Conservation (phyloP, 2,797 vertebrate species). For the Myotis planiceps region DNA sequence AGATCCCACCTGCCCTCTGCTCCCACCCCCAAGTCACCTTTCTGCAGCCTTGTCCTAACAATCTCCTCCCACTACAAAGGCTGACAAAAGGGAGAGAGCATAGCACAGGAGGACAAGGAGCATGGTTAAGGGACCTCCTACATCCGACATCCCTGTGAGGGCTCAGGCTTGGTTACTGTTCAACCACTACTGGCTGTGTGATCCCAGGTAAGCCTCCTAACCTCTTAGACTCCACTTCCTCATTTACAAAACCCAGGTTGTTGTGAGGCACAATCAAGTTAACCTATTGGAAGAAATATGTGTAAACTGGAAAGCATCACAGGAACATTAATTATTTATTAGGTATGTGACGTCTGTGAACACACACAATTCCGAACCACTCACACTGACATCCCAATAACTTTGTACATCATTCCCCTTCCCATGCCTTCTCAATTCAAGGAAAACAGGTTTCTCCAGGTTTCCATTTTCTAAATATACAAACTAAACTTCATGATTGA, state of each 20-base stretch:
- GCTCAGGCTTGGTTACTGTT: not conserved
- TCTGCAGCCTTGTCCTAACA: not conserved
- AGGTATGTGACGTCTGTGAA: not conserved
- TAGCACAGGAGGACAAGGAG: not conserved
- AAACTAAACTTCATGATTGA: not conserved
- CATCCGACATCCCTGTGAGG: not conserved
- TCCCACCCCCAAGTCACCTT: not conserved
- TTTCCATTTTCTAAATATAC: constrained; percentile 40
- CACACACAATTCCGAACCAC: not conserved
- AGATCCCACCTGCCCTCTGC: not conserved
- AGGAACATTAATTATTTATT: not conserved
- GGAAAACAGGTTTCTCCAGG: not conserved
- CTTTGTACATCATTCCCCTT: not conserved
- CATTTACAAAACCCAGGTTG: not conserved
- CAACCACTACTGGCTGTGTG: not conserved
- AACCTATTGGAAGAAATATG: not conserved
- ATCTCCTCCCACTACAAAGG: not conserved
- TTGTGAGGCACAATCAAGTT: not conserved
- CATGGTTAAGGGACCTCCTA: rapidly evolving
- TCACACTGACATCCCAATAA: not conserved
- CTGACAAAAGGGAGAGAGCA: too few relatives aligned
- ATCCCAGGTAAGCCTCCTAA: not conserved
- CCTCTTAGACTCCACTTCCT: not conserved
- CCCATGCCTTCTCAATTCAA: not conserved
- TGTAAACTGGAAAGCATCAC: not conserved